Base-by-base conservation (phyloP, 2,797 vertebrate genomes). In the Lithobates sylvaticus region DNA sequence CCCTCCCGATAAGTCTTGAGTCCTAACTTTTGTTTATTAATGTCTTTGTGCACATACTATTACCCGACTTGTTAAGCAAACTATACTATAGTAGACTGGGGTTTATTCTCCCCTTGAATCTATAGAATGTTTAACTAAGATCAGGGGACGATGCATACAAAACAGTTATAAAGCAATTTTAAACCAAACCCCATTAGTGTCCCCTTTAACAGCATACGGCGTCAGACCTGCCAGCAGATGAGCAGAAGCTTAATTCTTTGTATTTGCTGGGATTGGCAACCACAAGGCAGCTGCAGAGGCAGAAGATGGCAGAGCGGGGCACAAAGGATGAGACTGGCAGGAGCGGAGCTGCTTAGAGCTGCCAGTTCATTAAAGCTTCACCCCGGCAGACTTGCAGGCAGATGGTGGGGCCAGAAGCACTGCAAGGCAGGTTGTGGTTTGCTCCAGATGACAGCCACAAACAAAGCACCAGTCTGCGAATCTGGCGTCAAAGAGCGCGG, bases 331-430 rank as follows among this genome's bases (percentile, higher is more conserved):
- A 76, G 71, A 27, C 34, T 18, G 58, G 26, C 36, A 76, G 72
- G 42, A 23, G 44, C 34, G 21, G 36, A 47, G 47, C 16, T 10
- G 15, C 39, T 50, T 44, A 39, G 9, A 64, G 68, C 67, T 84
- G 76, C 75, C 83, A 84, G 50, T 68, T 84, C 47, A 32, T 61
- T 21, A n/a, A 67, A 6, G 74, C 23, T 16, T 69, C 75, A 64
- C 18, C 16, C 75, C 32, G 83, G 44, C 47, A 71, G 67, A 2
- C 2, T 18, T n/a, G 10, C 34, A 64, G 67, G 47, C 75, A 84
- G 83, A 71, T 78, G 44, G 12, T 27, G 67, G 75, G 32, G 32
- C 75, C 74, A 77, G 39, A 26, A 80, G 67, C n/a, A 16, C 70
- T 23, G 68, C 6, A 21, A 27, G 50, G 50, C 50, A 54, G 44